These are phyloP conservation scores for Podarcis cretensis DNA, from an alignment of 2,113 vertebrate species.

Conservation along the genomic window DNA sequence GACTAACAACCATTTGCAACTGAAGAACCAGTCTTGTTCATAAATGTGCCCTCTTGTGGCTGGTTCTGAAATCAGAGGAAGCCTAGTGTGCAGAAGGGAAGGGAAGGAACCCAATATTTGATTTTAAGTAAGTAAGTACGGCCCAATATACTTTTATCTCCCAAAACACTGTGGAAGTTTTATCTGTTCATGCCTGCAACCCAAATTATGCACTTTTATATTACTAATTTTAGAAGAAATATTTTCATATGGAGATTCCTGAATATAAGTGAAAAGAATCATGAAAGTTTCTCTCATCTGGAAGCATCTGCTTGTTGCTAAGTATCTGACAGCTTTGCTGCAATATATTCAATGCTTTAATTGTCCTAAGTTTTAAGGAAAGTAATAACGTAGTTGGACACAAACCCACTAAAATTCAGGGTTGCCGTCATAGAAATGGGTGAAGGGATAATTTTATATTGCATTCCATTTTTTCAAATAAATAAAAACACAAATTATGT, in stretches of 20 bases:
- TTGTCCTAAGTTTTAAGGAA: not conserved
- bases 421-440: not conserved
- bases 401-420: not conserved
- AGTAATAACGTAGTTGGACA: not conserved
- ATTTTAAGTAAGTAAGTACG: not conserved
- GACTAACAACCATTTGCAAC: not conserved
- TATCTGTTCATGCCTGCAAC: not conserved
- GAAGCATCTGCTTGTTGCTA: not conserved
- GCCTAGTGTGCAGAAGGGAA: too few species aligned
- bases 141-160: not conserved
- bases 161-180: not conserved
- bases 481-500: not conserved
- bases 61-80: not conserved
- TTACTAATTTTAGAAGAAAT: not conserved
- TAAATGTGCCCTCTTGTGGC: not conserved
- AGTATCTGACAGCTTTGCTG: not conserved
- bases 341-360: not conserved
- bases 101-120: not conserved
- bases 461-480: not conserved
- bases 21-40: not conserved
- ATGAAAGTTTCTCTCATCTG: not conserved
- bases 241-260: not conserved
- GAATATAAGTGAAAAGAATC: not conserved
- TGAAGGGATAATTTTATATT: not conserved
- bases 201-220: not conserved